A percentile compares a stretch with the other conserved stretches of the same genome.
Evolutionary conservation across 2,113 vertebrate species (phyloP).

Genomic region (Thunnus maccoyii): DNA sequence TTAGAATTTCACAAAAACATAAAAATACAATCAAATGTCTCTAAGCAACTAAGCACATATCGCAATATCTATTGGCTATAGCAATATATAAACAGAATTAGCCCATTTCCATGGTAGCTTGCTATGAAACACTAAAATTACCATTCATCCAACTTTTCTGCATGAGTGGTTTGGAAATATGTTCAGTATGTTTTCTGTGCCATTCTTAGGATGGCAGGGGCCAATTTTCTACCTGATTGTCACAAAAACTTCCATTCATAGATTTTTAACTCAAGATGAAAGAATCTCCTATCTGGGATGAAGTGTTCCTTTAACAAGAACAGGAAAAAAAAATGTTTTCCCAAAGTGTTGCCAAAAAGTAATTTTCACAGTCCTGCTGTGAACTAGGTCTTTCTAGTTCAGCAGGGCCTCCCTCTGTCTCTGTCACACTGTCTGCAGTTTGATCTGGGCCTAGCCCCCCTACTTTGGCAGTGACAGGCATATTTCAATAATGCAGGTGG

Average conservation of each 20-base stretch:
- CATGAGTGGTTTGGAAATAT: not conserved
- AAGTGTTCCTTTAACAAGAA: not conserved
- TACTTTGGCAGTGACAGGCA: slow-evolving; percentile 43
- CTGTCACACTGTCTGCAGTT: slow-evolving; percentile 30
- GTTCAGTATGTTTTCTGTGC: not conserved
- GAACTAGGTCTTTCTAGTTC: slow-evolving; percentile 39
- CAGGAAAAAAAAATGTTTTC: not conserved
- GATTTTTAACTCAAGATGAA: too few species aligned
- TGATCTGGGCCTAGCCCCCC: slow-evolving; percentile 43
- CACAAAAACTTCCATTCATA: not conserved
- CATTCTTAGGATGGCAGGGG: not conserved
- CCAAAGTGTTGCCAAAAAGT: slow-evolving; percentile 31
- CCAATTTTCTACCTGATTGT: not conserved
- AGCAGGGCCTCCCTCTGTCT: slow-evolving; percentile 45
- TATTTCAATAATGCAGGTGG: slow-evolving; percentile 60
- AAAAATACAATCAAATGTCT: too few species aligned
- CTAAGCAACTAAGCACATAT: too few species aligned
- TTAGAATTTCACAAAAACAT: too few species aligned
- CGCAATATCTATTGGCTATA: not conserved
- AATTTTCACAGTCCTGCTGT: slow-evolving; percentile 18
- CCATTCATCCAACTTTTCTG: not conserved
- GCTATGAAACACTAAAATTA: not conserved
- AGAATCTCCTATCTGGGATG: not conserved
- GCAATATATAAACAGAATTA: not conserved
- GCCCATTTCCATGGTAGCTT: not conserved